A percentile compares a stretch with the other conserved stretches of the same genome.
phyloP scores from a whole-genome alignment of 2,113 vertebrate species.

The Mixornis gularis region DNA sequence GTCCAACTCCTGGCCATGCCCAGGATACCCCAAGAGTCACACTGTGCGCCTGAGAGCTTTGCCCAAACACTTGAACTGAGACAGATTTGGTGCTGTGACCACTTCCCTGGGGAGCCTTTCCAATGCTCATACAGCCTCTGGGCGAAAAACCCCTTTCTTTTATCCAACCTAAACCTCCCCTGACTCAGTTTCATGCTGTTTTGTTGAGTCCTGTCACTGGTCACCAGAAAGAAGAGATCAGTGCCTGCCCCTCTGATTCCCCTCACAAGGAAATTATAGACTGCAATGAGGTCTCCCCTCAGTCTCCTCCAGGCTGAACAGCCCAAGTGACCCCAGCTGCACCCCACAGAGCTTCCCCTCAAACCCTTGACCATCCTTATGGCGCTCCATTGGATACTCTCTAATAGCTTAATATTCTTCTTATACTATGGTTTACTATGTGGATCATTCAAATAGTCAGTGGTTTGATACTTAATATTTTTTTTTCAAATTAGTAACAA shows the following conservation, averaged over 20 bases:
- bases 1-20: not conserved
- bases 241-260: not conserved
- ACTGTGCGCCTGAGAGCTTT: not conserved
- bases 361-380: not conserved
- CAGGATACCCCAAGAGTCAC: not conserved
- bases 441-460: not conserved
- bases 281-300: not conserved
- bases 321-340: not conserved
- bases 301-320: not conserved
- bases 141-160: not conserved
- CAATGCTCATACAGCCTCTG: not conserved
- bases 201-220: not conserved
- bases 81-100: not conserved
- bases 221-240: not conserved
- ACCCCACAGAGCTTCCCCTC: not conserved
- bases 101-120: not conserved
- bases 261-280: not conserved
- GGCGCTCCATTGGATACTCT: not conserved
- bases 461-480: not conserved
- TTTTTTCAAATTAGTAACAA: not conserved
- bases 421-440: not conserved
- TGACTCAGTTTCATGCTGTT: not conserved
- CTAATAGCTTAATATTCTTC: not conserved
- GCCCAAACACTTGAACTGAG: not conserved
- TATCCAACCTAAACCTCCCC: not conserved